Base-by-base conservation (phyloP, 64 coral and sea anemone genomes). In the Pocillopora verrucosa region DNA sequence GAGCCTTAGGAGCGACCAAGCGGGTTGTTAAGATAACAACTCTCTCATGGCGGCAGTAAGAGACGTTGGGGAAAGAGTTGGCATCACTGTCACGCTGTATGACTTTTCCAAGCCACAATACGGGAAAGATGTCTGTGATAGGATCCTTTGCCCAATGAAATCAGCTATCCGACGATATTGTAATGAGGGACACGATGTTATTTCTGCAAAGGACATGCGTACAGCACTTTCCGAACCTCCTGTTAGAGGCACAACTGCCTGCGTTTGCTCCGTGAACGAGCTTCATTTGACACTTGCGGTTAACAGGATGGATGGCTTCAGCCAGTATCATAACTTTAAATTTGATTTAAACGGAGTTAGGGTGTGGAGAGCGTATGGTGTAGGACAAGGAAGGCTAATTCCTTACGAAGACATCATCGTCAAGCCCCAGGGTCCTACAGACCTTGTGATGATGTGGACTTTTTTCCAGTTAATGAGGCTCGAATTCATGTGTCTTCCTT, bases 111-210 rank as follows among this genome's bases (percentile, higher is more conserved):
- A 93, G 78, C 79, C 91, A 75, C 86, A 93, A 41, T 88, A 30
- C 30, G 86, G 92, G 22, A 93, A 93, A 93, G 92, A 93, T 93
- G 70, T 89, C 25, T 89, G 87, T 56, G 92, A 94, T 25, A 89
- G 92, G 80, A 93, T 88, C 69, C 51, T 93, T 73, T 88, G 91
- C 69, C 74, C 76, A 26, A 93, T 93, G 86, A 93, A 93, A 62
- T 93, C 83, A 72, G 20, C 80, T 14, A 85, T 94, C 56, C 92
- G 80, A 36, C 65, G 80, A 89, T 89, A 89, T 57, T 94, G 91
- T 58, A 88, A 81, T 86, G 91, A 93, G 76, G 86, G 84, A n/a
- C 38, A 93, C 58, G 91, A 92, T 74, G 74, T 92, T 80, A 25
- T 93, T 16, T 74, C 79, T 86, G 87, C 92, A 34, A 67, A 82